Percentiles rank a stretch among this genome's conserved stretches.
These are phyloP conservation scores for Idaea aversata DNA, from an alignment of 2,888 invertebrate species.

Conservation along the genomic window DNA sequence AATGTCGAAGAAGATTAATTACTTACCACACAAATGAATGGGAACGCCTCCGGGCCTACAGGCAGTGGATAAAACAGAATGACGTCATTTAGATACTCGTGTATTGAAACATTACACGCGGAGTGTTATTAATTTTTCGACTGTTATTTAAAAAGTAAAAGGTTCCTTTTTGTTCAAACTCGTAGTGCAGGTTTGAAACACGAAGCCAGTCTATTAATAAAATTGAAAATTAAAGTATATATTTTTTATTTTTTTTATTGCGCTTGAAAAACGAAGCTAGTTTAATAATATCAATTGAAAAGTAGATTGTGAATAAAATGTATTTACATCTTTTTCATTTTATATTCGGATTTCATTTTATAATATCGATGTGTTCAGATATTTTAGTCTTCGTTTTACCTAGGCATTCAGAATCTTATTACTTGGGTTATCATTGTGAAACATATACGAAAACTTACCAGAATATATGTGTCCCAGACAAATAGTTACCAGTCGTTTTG, in stretches of 20 bases:
- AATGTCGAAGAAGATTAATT: conserved; percentile 69
- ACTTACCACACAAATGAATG: conserved; percentile 54
- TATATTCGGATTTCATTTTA: too few species aligned
- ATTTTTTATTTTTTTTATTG: too few species aligned
- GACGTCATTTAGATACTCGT: conserved; percentile 25
- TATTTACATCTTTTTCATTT: too few species aligned
- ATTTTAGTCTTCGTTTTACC: too few species aligned
- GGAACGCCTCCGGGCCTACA: conserved; percentile 23
- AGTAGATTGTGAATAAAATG: too few species aligned
- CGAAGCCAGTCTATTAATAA: not conserved
- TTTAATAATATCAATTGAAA: too few species aligned
- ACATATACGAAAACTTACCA: too few species aligned
- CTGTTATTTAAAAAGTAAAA: not conserved
- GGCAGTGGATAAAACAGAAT: conserved; percentile 27
- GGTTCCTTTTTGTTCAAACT: not conserved
- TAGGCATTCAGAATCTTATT: too few species aligned
- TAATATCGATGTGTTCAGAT: too few species aligned
- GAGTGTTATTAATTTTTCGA: not conserved
- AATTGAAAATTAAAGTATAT: too few species aligned
- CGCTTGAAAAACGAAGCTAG: too few species aligned
- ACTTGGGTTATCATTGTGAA: too few species aligned
- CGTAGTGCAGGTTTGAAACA: not conserved
- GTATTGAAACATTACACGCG: conserved; percentile 20
- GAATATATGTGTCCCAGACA: not conserved
- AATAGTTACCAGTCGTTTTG: not conserved